Evolutionary conservation across 2,113 vertebrate species (phyloP).

Genomic region (Chrysemys picta): DNA sequence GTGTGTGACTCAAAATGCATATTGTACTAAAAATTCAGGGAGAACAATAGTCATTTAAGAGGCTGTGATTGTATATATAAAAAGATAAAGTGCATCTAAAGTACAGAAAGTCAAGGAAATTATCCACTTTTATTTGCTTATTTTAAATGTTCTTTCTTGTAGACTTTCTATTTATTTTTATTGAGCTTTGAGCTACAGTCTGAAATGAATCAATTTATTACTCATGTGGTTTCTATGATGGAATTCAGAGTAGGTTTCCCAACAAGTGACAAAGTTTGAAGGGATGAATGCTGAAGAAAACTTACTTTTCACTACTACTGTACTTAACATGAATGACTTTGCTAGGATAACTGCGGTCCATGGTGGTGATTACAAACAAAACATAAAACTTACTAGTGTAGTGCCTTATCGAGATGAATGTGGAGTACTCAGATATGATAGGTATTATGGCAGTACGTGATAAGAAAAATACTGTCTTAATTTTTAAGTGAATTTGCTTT

Average conservation of each 20-base stretch:
- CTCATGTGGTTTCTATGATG: conserved; percentile 1
- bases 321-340: background rate
- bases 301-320: conserved; percentile 4
- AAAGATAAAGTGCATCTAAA: conserved; percentile 5
- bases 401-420: background rate
- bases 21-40: conserved; percentile 33
- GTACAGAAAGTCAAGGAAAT: conserved; percentile 2
- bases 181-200: background rate
- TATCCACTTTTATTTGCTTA: background rate
- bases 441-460: background rate
- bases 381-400: background rate
- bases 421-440: background rate
- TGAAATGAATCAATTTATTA: conserved; percentile 26
- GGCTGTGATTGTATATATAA: conserved; percentile 22
- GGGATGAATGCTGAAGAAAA: conserved; percentile 4
- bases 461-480: background rate
- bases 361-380: background rate
- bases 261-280: background rate
- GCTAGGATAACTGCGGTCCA: background rate
- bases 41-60: conserved; percentile 22
- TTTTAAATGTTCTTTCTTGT: conserved; percentile 24
- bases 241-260: background rate
- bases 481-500: background rate
- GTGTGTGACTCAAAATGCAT: conserved; percentile 11
- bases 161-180: background rate